Evolutionary conservation across 1,140 invertebrate genomes (phyloP), one percentile per base, ranked within the genome.

Genomic region (Ericerus pela): DNA sequence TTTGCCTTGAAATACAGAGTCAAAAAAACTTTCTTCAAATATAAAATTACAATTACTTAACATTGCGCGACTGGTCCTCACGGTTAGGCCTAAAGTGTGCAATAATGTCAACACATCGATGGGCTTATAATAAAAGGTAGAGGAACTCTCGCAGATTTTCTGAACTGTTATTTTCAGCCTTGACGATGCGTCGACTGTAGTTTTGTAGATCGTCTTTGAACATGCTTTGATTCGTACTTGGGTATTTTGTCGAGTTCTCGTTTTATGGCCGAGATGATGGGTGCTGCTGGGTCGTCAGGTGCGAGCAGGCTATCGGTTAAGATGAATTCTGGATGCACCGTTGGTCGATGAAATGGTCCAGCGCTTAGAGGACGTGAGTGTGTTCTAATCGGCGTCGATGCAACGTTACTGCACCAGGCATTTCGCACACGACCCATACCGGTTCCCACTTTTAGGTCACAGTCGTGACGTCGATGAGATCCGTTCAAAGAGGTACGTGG

Each of bases 191-290:
- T n/a, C n/a, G n/a, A n/a, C n/a, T n/a, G n/a, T n/a, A n/a, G n/a
- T n/a, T n/a, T n/a, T n/a, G n/a, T n/a, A n/a, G n/a, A n/a, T n/a
- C n/a, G n/a, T n/a, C n/a, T n/a, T n/a, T n/a, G n/a, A n/a, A n/a
- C n/a, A n/a, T n/a, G 26, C 53, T 29, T 30, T 14, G 28, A 12
- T 29, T n/a, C 18, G 10, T 30, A 52, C 36, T 51, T 20, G 2
- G 59, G 59, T 22, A 65, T 75, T 59, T 73, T 75, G 54, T 72
- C 70, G 2, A 81, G 70, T 66, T 81, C 78, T 41, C 72, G 71
- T 62, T 78, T 79, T 57, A 80, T 80, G 33, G 76, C 76, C 30
- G 72, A 68, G 54, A 80, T 80, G 5, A 81, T 66, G 12, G 78
- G 76, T n/a, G 78, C 72, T 0, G 78, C 79, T 0, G 79, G 76